Base-by-base conservation (phyloP, 2,113 vertebrate genomes). In the Caranx melampygus region DNA sequence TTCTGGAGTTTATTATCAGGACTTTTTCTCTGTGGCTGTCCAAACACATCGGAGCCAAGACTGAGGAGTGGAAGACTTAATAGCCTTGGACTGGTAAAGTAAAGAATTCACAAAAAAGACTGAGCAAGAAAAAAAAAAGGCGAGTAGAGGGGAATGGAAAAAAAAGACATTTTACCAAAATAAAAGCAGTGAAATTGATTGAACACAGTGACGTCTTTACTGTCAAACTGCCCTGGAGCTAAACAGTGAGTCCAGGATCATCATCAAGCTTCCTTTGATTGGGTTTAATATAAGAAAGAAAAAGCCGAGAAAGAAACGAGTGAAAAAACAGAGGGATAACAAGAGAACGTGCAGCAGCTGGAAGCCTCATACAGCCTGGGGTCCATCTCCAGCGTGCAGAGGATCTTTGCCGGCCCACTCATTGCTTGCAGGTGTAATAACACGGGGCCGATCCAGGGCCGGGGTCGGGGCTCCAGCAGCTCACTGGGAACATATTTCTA, bases 371-470 rank as follows among this genome's bases (percentile, higher is more conserved):
- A n/a, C 57, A 47, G 66, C 72, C 59, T 70, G 58, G 6, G 2
- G 65, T 78, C 62, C 58, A 68, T 76, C 81, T 82, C 37, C 51
- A 64, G 78, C 4, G 21, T 74, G 75, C 51, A 2, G 42, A 13
- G 1, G 74, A 57, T 55, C 72, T 65, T 1, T 1, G 42, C 79
- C 21, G 55, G 65, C 40, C 66, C 3, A 14, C 87, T 93, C 82
- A 94, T 91, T 91, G 89, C 86, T 89, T 87, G 82, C 92, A 94
- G 92, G 88, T 94, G 90, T 84, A 92, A 93, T 83, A 93, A 93
- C 91, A 93, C 0, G 0, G 35, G 35, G 26, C 49, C 82, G 85
- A 84, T 91, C 85, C 88, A 15, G 64, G 0, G 72, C 65, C 14
- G 72, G 59, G 47, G 51, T 45, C 58, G 63, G 52, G 67, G 75